A percentile compares a stretch with the other conserved stretches of the same genome.
These are phyloP conservation scores for Melipona beecheii DNA, from an alignment of 2,888 invertebrate genomes.

Conservation along the genomic window DNA sequence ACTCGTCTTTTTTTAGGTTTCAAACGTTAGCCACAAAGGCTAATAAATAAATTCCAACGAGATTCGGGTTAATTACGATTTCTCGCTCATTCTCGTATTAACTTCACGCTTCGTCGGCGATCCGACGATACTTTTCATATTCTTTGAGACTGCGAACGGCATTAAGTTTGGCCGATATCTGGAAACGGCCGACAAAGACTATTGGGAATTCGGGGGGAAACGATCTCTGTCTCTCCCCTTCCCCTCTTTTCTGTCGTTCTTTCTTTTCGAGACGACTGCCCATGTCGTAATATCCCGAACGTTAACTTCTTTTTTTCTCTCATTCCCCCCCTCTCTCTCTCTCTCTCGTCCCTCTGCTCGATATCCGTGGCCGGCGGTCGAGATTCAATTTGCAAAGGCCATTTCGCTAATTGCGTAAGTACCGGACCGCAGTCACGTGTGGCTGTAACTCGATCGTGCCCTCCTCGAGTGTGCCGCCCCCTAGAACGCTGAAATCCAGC, in stretches of 20 bases:
- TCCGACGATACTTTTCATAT: slow-evolving; percentile 37
- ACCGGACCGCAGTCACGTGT: slow-evolving; percentile 69
- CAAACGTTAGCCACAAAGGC: too few relatives aligned
- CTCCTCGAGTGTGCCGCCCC: slow-evolving; percentile 50
- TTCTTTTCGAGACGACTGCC: slow-evolving; percentile 29
- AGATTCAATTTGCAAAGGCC: slow-evolving; percentile 76
- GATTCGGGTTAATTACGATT: too few relatives aligned
- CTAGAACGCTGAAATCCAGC: slow-evolving; percentile 36
- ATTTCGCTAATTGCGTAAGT: slow-evolving; percentile 75
- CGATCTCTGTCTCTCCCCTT: slow-evolving; percentile 35
- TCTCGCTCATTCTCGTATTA: too few relatives aligned
- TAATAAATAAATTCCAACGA: too few relatives aligned
- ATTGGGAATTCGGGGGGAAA: slow-evolving; percentile 58
- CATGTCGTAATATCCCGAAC: slow-evolving; percentile 61
- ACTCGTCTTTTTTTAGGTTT: too few relatives aligned
- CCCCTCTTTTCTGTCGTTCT: slow-evolving; percentile 33
- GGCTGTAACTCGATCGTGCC: slow-evolving; percentile 58
- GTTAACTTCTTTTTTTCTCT: slow-evolving; percentile 57
- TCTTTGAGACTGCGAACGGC: slow-evolving; percentile 47
- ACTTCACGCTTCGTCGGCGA: slow-evolving; percentile 41
- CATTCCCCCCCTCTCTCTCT: not conserved
- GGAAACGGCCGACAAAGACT: slow-evolving; percentile 64
- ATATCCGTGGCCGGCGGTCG: slow-evolving; percentile 66
- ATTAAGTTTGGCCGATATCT: slow-evolving; percentile 69
- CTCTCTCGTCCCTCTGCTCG: slow-evolving; percentile 20